A percentile compares a stretch with the other conserved stretches of the same genome.
Evolutionary conservation across 92 coral and sea anemone species (phyloP).

Genomic region (Anthopleura xanthogrammica): DNA sequence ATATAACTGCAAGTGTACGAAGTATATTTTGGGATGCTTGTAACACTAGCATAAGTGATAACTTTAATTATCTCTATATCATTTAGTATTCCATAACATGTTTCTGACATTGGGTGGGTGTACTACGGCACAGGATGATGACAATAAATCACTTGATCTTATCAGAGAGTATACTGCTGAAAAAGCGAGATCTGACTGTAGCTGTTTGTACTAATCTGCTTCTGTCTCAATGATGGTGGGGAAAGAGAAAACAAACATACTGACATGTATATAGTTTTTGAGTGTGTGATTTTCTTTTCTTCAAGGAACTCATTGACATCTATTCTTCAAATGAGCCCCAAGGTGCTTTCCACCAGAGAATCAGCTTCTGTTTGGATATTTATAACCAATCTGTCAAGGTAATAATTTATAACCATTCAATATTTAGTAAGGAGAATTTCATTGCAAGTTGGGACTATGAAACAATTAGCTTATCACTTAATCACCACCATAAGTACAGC

Average conservation of each 20-base stretch:
- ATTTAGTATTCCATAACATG: too few relatives aligned
- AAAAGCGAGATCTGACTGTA: slow-evolving; percentile 44
- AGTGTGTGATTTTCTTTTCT: not conserved
- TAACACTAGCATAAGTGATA: too few relatives aligned
- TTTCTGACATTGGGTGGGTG: not conserved
- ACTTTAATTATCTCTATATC: too few relatives aligned
- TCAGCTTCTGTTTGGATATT: slow-evolving; percentile 93
- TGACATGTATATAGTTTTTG: too few relatives aligned
- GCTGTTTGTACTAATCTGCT: not conserved
- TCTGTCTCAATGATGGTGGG: too few relatives aligned
- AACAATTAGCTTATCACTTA: too few relatives aligned
- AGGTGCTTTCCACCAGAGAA: slow-evolving; percentile 96
- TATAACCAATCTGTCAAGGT: slow-evolving; percentile 98
- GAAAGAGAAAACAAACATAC: too few relatives aligned
- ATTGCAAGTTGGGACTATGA: not conserved
- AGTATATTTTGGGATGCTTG: too few relatives aligned
- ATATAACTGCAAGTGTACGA: too few relatives aligned
- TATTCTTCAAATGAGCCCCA: slow-evolving; percentile 99
- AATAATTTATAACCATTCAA: not conserved
- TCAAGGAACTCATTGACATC: slow-evolving; percentile 93
- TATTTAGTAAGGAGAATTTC: not conserved
- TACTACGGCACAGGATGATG: slow-evolving; percentile 33
- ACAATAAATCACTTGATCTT: slow-evolving; percentile 45
- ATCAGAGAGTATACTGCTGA: slow-evolving; percentile 46
- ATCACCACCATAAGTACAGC: too few relatives aligned